Evolutionary conservation across 2,797 vertebrate genomes (phyloP), one percentile per base, ranked within the genome.

Genomic region (Myotis pilosus): DNA sequence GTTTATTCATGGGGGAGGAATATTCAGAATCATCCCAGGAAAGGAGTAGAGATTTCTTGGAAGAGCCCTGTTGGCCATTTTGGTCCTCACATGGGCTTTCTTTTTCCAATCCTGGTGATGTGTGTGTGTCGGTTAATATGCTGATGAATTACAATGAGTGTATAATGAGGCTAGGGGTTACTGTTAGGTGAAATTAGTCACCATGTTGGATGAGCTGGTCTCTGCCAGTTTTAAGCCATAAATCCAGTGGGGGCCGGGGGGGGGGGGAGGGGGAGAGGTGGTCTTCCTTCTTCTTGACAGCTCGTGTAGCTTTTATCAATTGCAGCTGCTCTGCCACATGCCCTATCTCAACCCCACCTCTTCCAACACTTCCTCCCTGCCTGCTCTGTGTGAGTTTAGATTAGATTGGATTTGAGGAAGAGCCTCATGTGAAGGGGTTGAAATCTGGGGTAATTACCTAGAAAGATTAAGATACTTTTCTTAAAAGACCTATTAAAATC

Each of bases 381-480:
- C 41, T 75, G 28, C 44, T 49, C 81, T 23, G 16, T 76, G 81
- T 53, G 69, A 82, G 62, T 89, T 76, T 91, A 72, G 19, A 60
- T 60, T 68, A 71, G 2, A 33, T 12, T 81, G 23, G 10, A 66
- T 78, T 91, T 78, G 71, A 96, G 62, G 64, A 92, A 82, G 33
- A 87, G 23, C 8, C 28, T 89, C n/a, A 41, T 13, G 12, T 71
- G 66, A 86, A 5, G 23, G 91, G 41, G 66, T 25, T 87, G 41
- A 94, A 87, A 84, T 89, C 47, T 84, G 36, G 22, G 89, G 57
- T 83, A 85, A 64, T 87, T 33, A 72, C 64, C 87, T 83, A 75
- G 74, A 90, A 93, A 92, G 19, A 82, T 66, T 79, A 84, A 69
- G 66, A 28, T 87, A 30, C 38, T 92, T 87, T 80, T 91, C 79